Evolutionary conservation across 2,113 vertebrate species (phyloP).

Genomic region (Lontra canadensis): DNA sequence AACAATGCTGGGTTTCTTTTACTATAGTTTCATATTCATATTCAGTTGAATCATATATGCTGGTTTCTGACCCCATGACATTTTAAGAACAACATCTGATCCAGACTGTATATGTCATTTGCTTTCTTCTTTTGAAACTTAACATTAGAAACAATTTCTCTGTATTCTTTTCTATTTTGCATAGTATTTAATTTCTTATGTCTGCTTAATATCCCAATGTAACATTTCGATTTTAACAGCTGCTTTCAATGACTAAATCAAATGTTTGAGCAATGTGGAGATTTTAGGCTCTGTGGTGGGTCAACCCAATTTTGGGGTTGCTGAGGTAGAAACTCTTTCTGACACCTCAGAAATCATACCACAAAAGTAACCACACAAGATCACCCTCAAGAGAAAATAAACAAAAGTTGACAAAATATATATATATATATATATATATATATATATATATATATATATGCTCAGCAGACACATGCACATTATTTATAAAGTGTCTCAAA

Average conservation of each 20-base stretch:
- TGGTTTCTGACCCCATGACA: constrained; percentile 14
- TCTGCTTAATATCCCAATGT: constrained; percentile 35
- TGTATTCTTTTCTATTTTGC: constrained; percentile 46
- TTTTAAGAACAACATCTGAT: constrained; percentile 45
- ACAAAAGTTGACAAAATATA: constrained; percentile 48
- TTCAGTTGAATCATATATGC: background rate
- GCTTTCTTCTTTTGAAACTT: constrained; percentile 14
- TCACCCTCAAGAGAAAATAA: constrained; percentile 51
- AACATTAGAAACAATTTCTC: constrained; percentile 8
- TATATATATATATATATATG: no score
- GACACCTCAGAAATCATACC: constrained; percentile 59
- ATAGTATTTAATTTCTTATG: constrained; percentile 39
- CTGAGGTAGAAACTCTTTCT: constrained; percentile 42
- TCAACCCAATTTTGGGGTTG: constrained; percentile 55
- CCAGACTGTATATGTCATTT: background rate
- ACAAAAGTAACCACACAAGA: constrained; percentile 47
- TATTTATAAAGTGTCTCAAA: constrained; percentile 69
- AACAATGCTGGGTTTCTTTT: constrained; percentile 22
- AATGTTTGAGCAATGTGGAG: constrained; percentile 46
- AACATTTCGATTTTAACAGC: constrained; percentile 51
- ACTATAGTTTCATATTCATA: background rate
- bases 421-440: background rate
- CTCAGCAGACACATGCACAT: constrained; percentile 53
- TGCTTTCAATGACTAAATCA: constrained; percentile 62
- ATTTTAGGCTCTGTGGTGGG: constrained; percentile 44